A percentile compares a stretch with the other conserved stretches of the same genome.
These are phyloP conservation scores for Semotilus atromaculatus DNA, from an alignment of 2,797 vertebrate genomes.

Conservation along the genomic window DNA sequence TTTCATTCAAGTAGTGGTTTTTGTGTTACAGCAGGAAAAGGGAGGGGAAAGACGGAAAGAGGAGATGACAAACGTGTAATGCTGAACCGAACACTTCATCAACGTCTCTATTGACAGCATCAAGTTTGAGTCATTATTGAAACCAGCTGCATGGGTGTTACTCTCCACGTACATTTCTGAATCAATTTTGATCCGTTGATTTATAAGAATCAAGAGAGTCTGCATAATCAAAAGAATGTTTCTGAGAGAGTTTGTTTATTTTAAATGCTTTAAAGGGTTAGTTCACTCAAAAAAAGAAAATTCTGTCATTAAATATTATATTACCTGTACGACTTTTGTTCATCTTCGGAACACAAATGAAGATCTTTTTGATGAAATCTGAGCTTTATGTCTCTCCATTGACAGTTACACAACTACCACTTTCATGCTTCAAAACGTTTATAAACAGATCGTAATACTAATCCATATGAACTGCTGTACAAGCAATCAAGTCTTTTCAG, in stretches of 20 bases:
- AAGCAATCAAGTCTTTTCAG: too few species aligned
- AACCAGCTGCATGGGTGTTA: not conserved
- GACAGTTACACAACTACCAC: too few species aligned
- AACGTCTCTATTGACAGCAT: constrained; percentile 7
- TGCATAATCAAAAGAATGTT: not conserved
- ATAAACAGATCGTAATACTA: too few species aligned
- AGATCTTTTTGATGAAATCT: too few species aligned
- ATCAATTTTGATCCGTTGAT: constrained; percentile 1
- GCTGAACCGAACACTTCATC: constrained; percentile 25
- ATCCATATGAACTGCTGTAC: too few species aligned
- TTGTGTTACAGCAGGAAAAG: constrained; percentile 26
- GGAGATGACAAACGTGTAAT: not conserved
- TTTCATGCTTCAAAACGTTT: too few species aligned
- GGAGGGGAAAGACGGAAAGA: constrained; percentile 21
- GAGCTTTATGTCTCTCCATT: too few species aligned
- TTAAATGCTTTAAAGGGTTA: not conserved
- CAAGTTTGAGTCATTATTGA: constrained; percentile 24
- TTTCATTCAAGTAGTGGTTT: constrained; percentile 35
- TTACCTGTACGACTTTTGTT: too few species aligned
- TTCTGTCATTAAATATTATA: too few species aligned
- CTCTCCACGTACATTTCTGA: not conserved
- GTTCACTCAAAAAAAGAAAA: too few species aligned
- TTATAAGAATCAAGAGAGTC: not conserved
- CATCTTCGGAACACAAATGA: too few species aligned
- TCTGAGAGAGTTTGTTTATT: not conserved